Evolutionary conservation across 2,113 vertebrate species (phyloP).

Genomic region (Scopus umbretta): DNA sequence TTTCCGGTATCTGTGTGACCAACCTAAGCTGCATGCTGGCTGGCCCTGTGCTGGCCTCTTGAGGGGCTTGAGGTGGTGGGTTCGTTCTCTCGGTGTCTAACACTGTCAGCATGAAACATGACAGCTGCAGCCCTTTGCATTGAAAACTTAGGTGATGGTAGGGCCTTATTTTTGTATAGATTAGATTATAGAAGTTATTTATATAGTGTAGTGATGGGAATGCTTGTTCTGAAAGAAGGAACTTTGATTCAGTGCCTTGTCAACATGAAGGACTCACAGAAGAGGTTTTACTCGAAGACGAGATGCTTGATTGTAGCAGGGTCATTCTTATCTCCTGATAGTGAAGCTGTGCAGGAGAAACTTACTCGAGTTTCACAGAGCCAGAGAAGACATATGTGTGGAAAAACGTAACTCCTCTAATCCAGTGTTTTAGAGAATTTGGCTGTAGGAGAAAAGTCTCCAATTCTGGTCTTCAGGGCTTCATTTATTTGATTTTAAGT

Average conservation of each 20-base stretch:
- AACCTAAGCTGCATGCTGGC: background rate
- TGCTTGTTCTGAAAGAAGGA: background rate
- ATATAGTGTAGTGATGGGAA: background rate
- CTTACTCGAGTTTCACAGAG: background rate
- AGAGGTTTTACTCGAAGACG: background rate
- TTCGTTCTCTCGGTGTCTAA: background rate
- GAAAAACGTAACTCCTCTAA: background rate
- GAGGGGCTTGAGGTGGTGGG: background rate
- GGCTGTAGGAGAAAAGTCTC: background rate
- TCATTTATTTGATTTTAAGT: background rate
- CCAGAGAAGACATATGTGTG: background rate
- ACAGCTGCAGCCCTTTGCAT: background rate
- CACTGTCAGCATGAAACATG: background rate
- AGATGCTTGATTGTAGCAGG: background rate
- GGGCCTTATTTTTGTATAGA: background rate
- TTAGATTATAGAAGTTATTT: background rate
- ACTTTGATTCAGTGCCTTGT: background rate
- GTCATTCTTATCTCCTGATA: background rate
- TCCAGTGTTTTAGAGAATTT: background rate
- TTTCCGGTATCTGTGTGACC: background rate
- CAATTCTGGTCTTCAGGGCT: background rate
- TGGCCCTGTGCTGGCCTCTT: background rate
- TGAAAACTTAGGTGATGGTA: background rate
- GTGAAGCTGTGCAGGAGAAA: background rate
- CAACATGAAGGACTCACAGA: background rate